phyloP scores from a whole-genome alignment of 2,888 invertebrate genomes.

The Drosophila anomelani region DNA sequence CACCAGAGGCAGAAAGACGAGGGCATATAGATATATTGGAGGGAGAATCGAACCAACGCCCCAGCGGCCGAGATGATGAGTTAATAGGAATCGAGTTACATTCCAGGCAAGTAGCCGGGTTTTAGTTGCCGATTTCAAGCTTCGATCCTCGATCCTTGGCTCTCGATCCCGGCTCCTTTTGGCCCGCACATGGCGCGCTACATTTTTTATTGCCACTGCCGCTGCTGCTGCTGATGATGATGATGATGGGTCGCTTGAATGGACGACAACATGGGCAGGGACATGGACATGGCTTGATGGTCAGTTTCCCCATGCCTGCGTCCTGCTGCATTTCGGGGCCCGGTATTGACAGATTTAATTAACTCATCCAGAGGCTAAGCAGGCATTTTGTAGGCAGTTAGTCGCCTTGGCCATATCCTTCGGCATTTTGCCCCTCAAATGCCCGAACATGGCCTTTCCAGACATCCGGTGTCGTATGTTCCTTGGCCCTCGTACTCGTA shows the following conservation, averaged over 20 bases:
- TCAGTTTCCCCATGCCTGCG: slow-evolving; percentile 21
- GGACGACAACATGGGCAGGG: slow-evolving; percentile 71
- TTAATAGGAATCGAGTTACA: slow-evolving; percentile 84
- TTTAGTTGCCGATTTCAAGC: slow-evolving; percentile 24
- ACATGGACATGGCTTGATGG: slow-evolving; percentile 70
- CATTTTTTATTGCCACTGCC: slow-evolving; percentile 68
- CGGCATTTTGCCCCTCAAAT: slow-evolving; percentile 46
- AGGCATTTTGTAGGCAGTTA: slow-evolving; percentile 75
- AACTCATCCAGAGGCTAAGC: slow-evolving; percentile 79
- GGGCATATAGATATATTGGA: slow-evolving; percentile 27
- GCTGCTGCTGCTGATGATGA: slow-evolving; percentile 39
- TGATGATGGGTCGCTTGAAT: slow-evolving; percentile 70
- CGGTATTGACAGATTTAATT: slow-evolving; percentile 81
- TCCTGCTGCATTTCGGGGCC: slow-evolving; percentile 25
- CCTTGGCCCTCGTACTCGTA: slow-evolving; percentile 57
- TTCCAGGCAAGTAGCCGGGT: slow-evolving; percentile 71
- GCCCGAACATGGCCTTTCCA: slow-evolving; percentile 44
- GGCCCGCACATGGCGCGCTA: slow-evolving; percentile 71
- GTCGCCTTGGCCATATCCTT: slow-evolving; percentile 58
- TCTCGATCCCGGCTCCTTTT: slow-evolving; percentile 8
- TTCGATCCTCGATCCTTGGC: slow-evolving; percentile 28
- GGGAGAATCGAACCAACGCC: slow-evolving; percentile 55
- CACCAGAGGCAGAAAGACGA: slow-evolving; percentile 50
- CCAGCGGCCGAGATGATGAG: slow-evolving; percentile 81
- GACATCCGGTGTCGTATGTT: slow-evolving; percentile 79